Evolutionary conservation across 2,888 invertebrate genomes (phyloP), one percentile per base, ranked within the genome.

Genomic region (Rhagium mordax): DNA sequence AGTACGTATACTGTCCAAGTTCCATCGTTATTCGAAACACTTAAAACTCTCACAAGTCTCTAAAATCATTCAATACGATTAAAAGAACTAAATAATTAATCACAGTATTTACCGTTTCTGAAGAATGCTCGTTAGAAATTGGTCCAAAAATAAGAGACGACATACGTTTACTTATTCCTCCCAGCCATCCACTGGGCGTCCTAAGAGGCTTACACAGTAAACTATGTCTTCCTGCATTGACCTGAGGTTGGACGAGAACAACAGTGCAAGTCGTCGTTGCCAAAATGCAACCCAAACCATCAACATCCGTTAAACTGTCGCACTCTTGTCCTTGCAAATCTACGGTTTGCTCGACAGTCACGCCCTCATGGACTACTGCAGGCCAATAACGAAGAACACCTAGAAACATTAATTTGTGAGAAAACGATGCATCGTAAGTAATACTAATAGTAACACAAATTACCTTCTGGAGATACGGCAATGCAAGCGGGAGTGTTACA

Each of bases 201-300:
- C 93, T 91, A 24, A 96, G 88, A 1, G 92, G 91, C 73, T 92
- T 91, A 80, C 93, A 94, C 0, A 88, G 85, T 67, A 95, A 90
- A 2, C 91, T 90, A 81, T 94, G 92, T 27, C 94, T 92, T 0
- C 95, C 95, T 73, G 91, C 91, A 79, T 88, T 85, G 62, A 89
- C 70, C 75, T 92, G 91, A 7, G 93, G 90, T 78, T 93, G 92
- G 3, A 95, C 89, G 24, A 95, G 89, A 0, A 96, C 93, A 29
- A 97, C 90, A 0, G 95, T 96, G 84, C 96, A 96, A 0, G 98
- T 97, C 0, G 98, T 98, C 10, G 98, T 98, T 0, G 96, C 96
- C 61, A 98, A 89, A 79, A 98, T 91, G 83, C 96, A 94, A 0
- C 96, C 96, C 60, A 93, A 90, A 0, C 92, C 91, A 64, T 93